A percentile compares a stretch with the other conserved stretches of the same genome.
phyloP scores from a whole-genome alignment of 2,113 vertebrate genomes.

The Lanius collurio region DNA sequence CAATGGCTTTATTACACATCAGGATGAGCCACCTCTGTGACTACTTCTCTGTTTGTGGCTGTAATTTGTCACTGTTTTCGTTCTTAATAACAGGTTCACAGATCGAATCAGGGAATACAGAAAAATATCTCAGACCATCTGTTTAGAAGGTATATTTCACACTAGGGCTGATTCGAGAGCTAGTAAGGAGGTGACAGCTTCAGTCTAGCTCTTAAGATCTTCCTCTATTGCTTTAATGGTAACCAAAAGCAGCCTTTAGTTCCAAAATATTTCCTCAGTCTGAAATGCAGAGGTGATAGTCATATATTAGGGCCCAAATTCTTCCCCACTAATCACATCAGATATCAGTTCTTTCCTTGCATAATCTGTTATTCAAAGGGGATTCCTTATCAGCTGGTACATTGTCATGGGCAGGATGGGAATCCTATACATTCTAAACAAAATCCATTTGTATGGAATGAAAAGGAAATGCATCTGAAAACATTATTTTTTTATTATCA shows the following conservation, averaged over 20 bases:
- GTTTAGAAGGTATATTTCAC: neutral
- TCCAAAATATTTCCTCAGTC: neutral
- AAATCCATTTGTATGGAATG: neutral
- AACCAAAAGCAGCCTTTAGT: neutral
- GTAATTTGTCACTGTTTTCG: neutral
- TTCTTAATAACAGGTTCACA: neutral
- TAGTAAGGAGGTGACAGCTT: neutral
- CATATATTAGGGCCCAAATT: neutral
- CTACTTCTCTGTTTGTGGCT: neutral
- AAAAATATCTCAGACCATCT: neutral
- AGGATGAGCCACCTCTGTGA: neutral
- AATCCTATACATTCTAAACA: neutral
- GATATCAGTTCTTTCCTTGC: neutral
- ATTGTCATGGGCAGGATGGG: neutral
- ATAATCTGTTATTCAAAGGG: neutral
- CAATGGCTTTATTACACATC: neutral
- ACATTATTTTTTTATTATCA: neutral
- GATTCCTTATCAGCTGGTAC: neutral
- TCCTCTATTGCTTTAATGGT: neutral
- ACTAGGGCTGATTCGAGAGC: neutral
- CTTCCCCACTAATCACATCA: neutral
- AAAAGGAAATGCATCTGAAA: neutral
- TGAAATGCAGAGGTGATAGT: neutral
- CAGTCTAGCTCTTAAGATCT: neutral
- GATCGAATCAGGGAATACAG: slow-evolving; percentile 1